Percentiles rank a stretch among this genome's conserved stretches.
phyloP scores from a whole-genome alignment of 2,797 vertebrate genomes.

The Propithecus deckenii region DNA sequence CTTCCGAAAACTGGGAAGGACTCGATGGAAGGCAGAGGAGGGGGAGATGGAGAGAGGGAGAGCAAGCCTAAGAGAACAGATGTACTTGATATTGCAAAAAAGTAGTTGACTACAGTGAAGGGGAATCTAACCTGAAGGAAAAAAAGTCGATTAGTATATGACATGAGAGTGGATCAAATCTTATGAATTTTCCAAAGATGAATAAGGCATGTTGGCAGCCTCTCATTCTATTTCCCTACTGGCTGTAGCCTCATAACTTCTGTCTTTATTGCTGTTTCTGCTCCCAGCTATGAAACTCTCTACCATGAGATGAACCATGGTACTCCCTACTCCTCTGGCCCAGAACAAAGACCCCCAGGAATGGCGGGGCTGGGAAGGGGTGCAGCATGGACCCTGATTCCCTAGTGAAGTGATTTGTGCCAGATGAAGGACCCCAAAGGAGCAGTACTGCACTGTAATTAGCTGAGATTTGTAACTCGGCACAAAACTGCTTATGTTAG shows the following conservation, averaged over 20 bases:
- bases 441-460: background rate
- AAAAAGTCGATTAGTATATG: constrained; percentile 54
- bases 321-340: background rate
- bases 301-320: background rate
- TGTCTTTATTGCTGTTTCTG: constrained; percentile 64
- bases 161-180: constrained; percentile 46
- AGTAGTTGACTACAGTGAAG: constrained; percentile 52
- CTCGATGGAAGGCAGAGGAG: background rate
- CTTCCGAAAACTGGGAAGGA: background rate
- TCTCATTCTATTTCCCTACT: constrained; percentile 47
- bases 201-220: background rate
- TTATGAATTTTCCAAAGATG: constrained; percentile 69
- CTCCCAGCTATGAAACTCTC: background rate
- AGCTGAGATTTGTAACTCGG: constrained; percentile 48
- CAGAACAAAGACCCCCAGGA: background rate
- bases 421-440: background rate
- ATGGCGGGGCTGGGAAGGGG: background rate
- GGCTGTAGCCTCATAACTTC: constrained; percentile 52
- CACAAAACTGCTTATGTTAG: background rate
- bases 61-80: background rate
- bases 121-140: constrained; percentile 56
- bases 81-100: constrained; percentile 40
- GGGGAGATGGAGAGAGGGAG: background rate
- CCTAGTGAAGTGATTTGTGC: background rate
- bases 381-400: background rate